These are phyloP conservation scores for Callipepla squamata DNA, from an alignment of 2,113 vertebrate species.

Conservation along the genomic window DNA sequence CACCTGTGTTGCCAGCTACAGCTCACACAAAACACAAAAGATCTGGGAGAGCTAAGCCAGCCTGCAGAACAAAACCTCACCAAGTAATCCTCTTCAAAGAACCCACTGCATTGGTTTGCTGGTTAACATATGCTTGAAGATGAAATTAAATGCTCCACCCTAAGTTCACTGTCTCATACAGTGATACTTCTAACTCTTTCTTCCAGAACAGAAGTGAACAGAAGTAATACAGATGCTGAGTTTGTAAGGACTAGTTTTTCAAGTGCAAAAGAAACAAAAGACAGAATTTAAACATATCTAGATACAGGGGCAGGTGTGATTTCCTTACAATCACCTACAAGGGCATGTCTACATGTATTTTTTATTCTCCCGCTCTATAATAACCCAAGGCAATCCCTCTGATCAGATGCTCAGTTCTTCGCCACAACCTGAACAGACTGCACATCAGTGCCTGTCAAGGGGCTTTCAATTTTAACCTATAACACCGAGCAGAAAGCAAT, in stretches of 20 bases:
- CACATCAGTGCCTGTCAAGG: background rate
- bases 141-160: background rate
- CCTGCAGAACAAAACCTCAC: background rate
- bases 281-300: background rate
- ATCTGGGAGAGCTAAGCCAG: background rate
- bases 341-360: background rate
- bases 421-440: background rate
- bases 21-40: background rate
- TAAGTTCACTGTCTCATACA: background rate
- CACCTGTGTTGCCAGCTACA: accelerated
- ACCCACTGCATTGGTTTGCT: background rate
- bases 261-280: background rate
- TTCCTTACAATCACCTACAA: background rate
- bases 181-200: background rate
- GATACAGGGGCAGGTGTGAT: background rate
- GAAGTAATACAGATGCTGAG: background rate
- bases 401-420: background rate
- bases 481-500: background rate
- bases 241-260: background rate
- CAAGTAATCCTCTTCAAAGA: background rate
- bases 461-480: background rate
- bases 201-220: background rate
- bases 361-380: background rate
- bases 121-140: background rate
- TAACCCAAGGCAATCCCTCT: background rate